A percentile compares a stretch with the other conserved stretches of the same genome.
Conservation (phyloP, 2,113 vertebrate species). For the Nerophis ophidion region DNA sequence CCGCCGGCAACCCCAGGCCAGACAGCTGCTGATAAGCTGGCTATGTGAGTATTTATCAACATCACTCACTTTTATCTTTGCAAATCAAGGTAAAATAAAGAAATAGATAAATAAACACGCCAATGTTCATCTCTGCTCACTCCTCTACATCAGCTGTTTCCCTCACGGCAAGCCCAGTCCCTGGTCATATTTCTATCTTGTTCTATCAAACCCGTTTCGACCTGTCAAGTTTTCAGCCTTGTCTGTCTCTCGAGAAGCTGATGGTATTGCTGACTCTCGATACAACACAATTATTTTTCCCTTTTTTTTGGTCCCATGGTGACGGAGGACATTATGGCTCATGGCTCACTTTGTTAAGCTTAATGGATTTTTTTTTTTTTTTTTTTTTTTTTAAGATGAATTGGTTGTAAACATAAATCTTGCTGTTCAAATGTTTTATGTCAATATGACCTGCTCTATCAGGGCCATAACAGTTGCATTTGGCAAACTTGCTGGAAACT, state of each 20-base stretch:
- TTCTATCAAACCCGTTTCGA: slow-evolving; percentile 31
- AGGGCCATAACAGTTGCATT: background rate
- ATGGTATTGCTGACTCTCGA: slow-evolving; percentile 56
- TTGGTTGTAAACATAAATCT: background rate
- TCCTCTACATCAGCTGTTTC: slow-evolving; percentile 45
- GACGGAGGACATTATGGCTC: slow-evolving; percentile 39
- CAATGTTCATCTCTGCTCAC: slow-evolving; percentile 47
- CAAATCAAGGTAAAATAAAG: slow-evolving; percentile 51
- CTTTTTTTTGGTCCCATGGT: slow-evolving; percentile 44
- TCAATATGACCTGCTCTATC: background rate
- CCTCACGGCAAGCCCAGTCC: slow-evolving; percentile 41
- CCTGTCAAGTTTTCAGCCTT: slow-evolving; percentile 48
- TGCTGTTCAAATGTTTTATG: slow-evolving; percentile 5
- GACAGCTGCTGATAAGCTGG: slow-evolving; percentile 66
- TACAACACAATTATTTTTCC: slow-evolving; percentile 60
- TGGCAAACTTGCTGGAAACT: background rate
- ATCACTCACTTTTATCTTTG: slow-evolving; percentile 67
- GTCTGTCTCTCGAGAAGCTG: slow-evolving; percentile 62
- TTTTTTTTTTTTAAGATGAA: background rate
- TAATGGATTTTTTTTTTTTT: slow-evolving; percentile 1
- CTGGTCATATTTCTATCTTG: slow-evolving; percentile 34
- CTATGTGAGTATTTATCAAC: slow-evolving; percentile 64
- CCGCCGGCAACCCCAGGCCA: slow-evolving; percentile 53
- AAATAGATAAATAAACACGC: slow-evolving; percentile 48
- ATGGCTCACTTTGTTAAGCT: slow-evolving; percentile 14